Evolutionary conservation across 1,140 invertebrate genomes (phyloP).

Genomic region (Varroa destructor): DNA sequence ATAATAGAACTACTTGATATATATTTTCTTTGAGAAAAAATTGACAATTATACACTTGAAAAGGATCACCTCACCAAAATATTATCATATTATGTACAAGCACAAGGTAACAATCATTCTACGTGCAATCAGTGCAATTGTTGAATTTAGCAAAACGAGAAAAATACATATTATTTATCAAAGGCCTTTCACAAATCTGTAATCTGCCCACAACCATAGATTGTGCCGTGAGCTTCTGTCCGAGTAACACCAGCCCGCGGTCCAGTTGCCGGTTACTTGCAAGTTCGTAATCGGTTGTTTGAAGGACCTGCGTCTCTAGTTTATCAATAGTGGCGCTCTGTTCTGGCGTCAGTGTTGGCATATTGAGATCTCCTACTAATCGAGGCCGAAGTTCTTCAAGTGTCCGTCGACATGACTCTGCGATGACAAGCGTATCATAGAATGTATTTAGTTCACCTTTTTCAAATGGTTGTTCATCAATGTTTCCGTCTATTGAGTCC

Average conservation of each 20-base stretch:
- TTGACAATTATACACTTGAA: too few relatives aligned
- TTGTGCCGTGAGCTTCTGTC: not conserved
- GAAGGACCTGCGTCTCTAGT: not conserved
- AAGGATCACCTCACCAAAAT: too few relatives aligned
- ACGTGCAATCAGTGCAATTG: too few relatives aligned
- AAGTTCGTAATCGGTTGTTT: not conserved
- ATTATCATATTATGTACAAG: too few relatives aligned
- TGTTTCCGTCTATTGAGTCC: not conserved
- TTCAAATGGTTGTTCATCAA: slow-evolving; percentile 43
- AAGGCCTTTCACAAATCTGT: not conserved
- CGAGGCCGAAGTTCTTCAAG: not conserved
- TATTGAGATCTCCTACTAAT: too few relatives aligned
- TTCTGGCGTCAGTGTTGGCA: too few relatives aligned
- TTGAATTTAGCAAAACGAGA: not conserved
- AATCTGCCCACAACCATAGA: not conserved
- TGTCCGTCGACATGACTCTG: not conserved
- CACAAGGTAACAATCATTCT: too few relatives aligned
- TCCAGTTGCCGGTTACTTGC: slow-evolving; percentile 12
- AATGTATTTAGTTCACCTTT: slow-evolving; percentile 43
- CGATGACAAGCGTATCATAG: slow-evolving; percentile 8
- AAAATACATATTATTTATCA: slow-evolving; percentile 14
- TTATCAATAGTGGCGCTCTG: not conserved
- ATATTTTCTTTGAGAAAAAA: too few relatives aligned
- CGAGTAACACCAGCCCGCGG: not conserved
- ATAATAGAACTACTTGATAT: too few relatives aligned